Evolutionary conservation across 1,140 invertebrate genomes (phyloP).

Genomic region (Trinorchestia longiramus): DNA sequence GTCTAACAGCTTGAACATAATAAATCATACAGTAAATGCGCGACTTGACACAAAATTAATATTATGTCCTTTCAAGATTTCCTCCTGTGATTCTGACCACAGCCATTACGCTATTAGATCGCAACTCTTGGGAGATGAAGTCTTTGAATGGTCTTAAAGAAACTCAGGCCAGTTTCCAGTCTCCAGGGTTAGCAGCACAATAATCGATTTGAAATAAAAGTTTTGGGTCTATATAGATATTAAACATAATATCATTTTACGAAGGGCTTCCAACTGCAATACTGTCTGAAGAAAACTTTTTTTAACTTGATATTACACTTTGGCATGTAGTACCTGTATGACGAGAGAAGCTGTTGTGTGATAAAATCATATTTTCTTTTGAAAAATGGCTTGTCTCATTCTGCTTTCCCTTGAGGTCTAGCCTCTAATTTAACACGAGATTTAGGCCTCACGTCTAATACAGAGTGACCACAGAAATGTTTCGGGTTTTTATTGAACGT

Average conservation of each 20-base stretch:
- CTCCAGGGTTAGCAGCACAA: background rate
- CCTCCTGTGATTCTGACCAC: background rate
- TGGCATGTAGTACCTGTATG: no score
- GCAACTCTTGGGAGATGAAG: background rate
- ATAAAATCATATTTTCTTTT: no score
- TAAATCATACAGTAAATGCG: background rate
- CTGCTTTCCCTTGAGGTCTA: no score
- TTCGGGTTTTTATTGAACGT: no score
- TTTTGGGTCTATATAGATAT: background rate
- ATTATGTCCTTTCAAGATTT: background rate
- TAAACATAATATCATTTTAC: background rate
- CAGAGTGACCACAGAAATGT: no score
- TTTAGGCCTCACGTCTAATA: no score
- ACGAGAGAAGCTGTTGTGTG: no score
- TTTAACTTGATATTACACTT: background rate
- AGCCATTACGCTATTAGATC: background rate
- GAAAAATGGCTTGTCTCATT: no score
- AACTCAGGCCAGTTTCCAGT: background rate
- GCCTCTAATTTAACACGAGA: no score
- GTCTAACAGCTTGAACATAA: background rate
- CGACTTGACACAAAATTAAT: background rate
- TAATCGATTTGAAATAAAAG: background rate
- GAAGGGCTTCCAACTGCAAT: background rate
- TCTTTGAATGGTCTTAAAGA: background rate
- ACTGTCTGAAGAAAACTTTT: background rate